phyloP scores from a whole-genome alignment of 37 sponge, comb jelly and placozoan genomes.

The Petrosia ficiformis region DNA sequence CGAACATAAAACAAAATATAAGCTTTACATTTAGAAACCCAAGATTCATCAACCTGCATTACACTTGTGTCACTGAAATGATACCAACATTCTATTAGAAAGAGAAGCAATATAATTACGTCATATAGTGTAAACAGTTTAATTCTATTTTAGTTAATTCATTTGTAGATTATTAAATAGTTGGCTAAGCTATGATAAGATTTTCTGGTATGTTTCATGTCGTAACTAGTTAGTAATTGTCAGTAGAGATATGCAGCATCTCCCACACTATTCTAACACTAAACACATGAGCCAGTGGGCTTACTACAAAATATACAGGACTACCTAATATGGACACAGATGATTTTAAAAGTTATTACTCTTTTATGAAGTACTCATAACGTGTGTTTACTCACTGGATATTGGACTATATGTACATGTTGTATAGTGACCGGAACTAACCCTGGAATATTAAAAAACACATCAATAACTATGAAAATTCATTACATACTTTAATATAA shows the following conservation, averaged over 20 bases:
- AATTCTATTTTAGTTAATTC: neutral
- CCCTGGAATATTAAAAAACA: constrained; percentile 23
- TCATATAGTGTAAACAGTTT: neutral
- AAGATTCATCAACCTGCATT: constrained; percentile 4
- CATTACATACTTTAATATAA: neutral
- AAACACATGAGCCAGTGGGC: too few species aligned
- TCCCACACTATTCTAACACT: too few species aligned
- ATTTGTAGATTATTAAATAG: too few species aligned
- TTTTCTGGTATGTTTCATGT: too few species aligned
- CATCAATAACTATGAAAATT: neutral
- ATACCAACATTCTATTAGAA: constrained; percentile 46
- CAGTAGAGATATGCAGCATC: too few species aligned
- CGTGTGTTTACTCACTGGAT: constrained; percentile 52
- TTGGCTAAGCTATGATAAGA: too few species aligned
- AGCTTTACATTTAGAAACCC: constrained; percentile 54
- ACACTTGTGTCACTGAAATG: constrained; percentile 81
- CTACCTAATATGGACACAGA: too few species aligned
- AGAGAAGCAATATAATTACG: neutral
- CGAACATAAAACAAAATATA: constrained; percentile 77
- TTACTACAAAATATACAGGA: too few species aligned
- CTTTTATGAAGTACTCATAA: too few species aligned
- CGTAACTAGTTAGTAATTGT: too few species aligned
- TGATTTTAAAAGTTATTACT: too few species aligned
- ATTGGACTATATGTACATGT: constrained; percentile 58
- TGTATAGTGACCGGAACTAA: constrained; percentile 76